These are phyloP conservation scores for Tetanocera ferruginea DNA, from an alignment of 2,888 invertebrate genomes.

Conservation along the genomic window DNA sequence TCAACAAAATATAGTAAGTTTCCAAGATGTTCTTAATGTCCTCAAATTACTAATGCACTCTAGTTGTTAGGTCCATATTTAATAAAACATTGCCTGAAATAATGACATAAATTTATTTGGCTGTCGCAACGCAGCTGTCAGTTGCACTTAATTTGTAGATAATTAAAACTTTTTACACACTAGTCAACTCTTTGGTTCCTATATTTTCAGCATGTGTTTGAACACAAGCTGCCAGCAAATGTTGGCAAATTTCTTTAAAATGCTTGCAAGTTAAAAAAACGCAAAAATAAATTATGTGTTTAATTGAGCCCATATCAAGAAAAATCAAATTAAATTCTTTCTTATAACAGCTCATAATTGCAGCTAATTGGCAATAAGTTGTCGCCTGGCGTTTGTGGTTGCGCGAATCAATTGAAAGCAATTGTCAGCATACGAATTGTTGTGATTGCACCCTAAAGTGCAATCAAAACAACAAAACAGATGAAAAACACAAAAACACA, in stretches of 20 bases:
- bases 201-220: too few relatives aligned
- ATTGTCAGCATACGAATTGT: constrained; percentile 12
- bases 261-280: too few relatives aligned
- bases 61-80: too few relatives aligned
- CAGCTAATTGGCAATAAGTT: constrained; percentile 2
- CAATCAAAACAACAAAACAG: constrained; percentile 1
- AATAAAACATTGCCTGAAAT: too few relatives aligned
- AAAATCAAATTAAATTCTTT: neutral
- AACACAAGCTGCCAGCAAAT: too few relatives aligned
- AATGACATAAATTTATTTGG: neutral
- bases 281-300: too few relatives aligned
- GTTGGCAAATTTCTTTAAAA: too few relatives aligned
- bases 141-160: neutral
- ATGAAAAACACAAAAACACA: constrained; percentile 20
- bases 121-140: neutral
- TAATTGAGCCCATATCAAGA: neutral
- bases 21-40: too few relatives aligned
- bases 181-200: neutral
- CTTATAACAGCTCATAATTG: neutral
- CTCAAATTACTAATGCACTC: too few relatives aligned
- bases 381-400: neutral
- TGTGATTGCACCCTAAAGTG: constrained; percentile 16
- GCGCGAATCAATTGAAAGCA: constrained; percentile 19
- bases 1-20: too few relatives aligned
- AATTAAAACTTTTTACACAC: neutral